Percentiles rank a stretch among this genome's conserved stretches.
These are phyloP conservation scores for Cottus gobio DNA, from an alignment of 2,113 vertebrate species.

Conservation along the genomic window DNA sequence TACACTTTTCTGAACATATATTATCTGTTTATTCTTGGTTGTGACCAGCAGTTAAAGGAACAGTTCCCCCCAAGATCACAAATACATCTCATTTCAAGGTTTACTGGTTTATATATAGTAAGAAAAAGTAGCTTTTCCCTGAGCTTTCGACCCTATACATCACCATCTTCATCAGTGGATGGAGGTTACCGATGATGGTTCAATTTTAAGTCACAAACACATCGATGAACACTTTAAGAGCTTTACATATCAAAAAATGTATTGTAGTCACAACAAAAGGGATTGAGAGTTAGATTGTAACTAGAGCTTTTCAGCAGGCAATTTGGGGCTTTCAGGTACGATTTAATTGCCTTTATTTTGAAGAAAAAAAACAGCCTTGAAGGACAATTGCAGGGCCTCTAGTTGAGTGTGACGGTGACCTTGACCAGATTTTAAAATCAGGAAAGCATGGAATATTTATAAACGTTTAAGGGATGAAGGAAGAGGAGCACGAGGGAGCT, in stretches of 20 bases:
- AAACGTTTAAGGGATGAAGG: neutral
- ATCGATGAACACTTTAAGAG: neutral
- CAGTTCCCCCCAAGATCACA: no score
- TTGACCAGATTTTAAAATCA: constrained; percentile 2
- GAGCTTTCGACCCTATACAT: neutral
- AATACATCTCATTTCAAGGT: no score
- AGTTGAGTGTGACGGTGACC: constrained; percentile 28
- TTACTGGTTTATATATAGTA: no score
- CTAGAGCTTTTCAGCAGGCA: neutral
- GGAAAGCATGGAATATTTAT: constrained; percentile 34
- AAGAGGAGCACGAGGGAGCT: neutral
- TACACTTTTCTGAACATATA: neutral
- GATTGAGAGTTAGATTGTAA: neutral
- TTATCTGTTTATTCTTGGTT: neutral
- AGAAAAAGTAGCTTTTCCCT: no score
- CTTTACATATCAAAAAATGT: neutral
- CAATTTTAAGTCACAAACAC: no score
- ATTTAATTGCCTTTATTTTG: neutral
- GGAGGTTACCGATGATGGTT: no score
- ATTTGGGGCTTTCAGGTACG: neutral
- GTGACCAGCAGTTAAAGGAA: neutral
- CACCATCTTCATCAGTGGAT: no score
- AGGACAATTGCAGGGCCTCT: neutral
- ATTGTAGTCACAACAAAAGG: neutral
- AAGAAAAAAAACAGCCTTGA: neutral